These are phyloP conservation scores for Karalla daura DNA, from an alignment of 2,797 vertebrate species.

Conservation along the genomic window DNA sequence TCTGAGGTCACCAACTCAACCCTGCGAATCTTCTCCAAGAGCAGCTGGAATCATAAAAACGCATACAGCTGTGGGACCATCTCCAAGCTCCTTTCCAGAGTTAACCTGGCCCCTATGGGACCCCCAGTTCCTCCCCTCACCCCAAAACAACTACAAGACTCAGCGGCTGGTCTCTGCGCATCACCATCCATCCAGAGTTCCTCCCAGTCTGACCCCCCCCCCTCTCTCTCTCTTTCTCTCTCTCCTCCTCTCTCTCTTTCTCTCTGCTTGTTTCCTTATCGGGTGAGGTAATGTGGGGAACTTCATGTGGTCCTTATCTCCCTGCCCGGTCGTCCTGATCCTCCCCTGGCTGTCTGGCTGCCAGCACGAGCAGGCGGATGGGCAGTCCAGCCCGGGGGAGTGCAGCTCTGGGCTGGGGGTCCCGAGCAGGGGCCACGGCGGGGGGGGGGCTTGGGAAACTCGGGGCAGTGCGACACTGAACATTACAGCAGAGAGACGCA, in stretches of 20 bases:
- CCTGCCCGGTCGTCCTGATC: conserved; percentile 74
- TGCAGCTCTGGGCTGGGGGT: conserved; percentile 68
- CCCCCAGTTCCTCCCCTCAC: conserved; percentile 10
- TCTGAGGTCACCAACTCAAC: conserved; percentile 37
- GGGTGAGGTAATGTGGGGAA: conserved; percentile 88
- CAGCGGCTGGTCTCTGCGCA: conserved; percentile 26
- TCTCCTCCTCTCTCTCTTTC: conserved; percentile 28
- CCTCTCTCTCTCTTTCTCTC: conserved; percentile 32
- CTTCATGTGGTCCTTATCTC: conserved; percentile 86
- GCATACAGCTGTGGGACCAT: not conserved
- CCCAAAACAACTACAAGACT: conserved; percentile 7
- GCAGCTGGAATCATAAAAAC: conserved; percentile 29
- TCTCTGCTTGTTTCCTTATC: conserved; percentile 79
- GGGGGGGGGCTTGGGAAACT: conserved; percentile 81
- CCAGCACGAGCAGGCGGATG: conserved; percentile 77
- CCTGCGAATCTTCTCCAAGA: no score
- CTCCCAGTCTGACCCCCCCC: conserved; percentile 38
- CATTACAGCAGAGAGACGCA: conserved; percentile 22
- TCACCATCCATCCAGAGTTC: conserved; percentile 41
- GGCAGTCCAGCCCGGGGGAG: conserved; percentile 79
- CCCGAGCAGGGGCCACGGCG: conserved; percentile 72
- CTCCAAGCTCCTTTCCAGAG: conserved; percentile 10
- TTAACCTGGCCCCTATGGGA: conserved; percentile 11
- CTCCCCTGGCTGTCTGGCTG: conserved; percentile 79
- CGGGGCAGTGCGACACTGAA: conserved; percentile 63